phyloP scores from a whole-genome alignment of 2,888 invertebrate genomes.

The Megalurothrips usitatus region DNA sequence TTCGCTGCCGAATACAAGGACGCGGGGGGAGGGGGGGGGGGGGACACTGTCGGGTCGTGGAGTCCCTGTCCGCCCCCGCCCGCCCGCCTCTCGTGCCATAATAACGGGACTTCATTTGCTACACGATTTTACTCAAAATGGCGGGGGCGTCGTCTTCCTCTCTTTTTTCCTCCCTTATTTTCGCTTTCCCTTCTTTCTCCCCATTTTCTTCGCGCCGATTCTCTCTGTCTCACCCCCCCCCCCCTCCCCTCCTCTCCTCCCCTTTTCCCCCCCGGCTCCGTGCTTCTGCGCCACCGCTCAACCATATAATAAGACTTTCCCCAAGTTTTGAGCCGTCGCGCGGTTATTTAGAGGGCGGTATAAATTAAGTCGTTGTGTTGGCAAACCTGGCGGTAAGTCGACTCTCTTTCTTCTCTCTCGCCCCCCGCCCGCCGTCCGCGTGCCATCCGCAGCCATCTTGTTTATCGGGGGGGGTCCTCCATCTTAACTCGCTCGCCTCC shows the following conservation, averaged over 20 bases:
- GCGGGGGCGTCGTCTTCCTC: background rate
- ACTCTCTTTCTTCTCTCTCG: background rate
- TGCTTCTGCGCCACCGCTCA: slow-evolving; percentile 10
- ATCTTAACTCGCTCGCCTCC: background rate
- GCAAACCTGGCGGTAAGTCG: slow-evolving; percentile 7
- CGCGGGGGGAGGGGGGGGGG: too few relatives aligned
- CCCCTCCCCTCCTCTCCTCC: background rate
- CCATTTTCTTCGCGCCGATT: background rate
- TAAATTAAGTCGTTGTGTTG: slow-evolving; percentile 25
- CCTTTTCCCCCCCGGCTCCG: background rate
- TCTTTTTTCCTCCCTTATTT: background rate
- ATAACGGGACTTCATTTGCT: slow-evolving; percentile 25
- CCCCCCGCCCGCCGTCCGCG: background rate
- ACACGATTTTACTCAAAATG: slow-evolving; percentile 24
- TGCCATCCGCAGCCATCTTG: slow-evolving; percentile 21
- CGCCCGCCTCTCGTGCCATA: background rate
- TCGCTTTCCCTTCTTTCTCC: background rate
- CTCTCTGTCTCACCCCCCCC: background rate
- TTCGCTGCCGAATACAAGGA: slow-evolving; percentile 2
- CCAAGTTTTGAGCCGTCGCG: slow-evolving; percentile 24
- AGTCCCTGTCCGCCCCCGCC: background rate
- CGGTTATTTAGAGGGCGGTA: slow-evolving; percentile 24
- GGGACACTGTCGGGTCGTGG: too few relatives aligned
- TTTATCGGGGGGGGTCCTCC: background rate
- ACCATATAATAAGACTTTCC: slow-evolving; percentile 23